Evolutionary conservation across 2,113 vertebrate species (phyloP).

Genomic region (Ammodytes dubius): DNA sequence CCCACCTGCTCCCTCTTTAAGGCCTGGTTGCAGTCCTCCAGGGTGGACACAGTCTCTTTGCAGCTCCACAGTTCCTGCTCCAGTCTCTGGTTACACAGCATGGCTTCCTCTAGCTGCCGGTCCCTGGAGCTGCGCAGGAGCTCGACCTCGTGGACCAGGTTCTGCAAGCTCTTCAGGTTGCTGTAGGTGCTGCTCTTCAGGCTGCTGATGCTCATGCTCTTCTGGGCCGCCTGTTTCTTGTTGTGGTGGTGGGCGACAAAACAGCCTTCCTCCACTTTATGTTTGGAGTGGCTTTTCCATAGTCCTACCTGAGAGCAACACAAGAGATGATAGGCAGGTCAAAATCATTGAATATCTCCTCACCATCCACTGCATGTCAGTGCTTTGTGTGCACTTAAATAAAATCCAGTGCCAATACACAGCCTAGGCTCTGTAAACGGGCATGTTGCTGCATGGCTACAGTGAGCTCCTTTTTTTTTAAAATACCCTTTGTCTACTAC

Average conservation of each 20-base stretch:
- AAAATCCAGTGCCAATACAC: too few relatives aligned
- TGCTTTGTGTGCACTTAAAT: too few relatives aligned
- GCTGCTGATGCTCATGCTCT: conserved; percentile 40
- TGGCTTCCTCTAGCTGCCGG: conserved; percentile 86
- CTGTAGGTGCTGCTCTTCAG: conserved; percentile 51
- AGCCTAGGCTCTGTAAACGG: too few relatives aligned
- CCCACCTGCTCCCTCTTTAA: conserved; percentile 89
- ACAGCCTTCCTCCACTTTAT: conserved; percentile 81
- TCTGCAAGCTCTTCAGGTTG: conserved; percentile 81
- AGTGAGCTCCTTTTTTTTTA: too few relatives aligned
- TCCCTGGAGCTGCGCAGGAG: conserved; percentile 85
- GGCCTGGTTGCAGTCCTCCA: conserved; percentile 88
- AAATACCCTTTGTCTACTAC: too few relatives aligned
- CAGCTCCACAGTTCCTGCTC: conserved; percentile 88
- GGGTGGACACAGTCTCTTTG: conserved; percentile 79
- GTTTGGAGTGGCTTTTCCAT: conserved; percentile 89
- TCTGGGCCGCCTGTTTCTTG: conserved; percentile 64
- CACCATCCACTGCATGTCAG: too few relatives aligned
- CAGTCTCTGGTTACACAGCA: conserved; percentile 86
- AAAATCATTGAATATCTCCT: too few relatives aligned
- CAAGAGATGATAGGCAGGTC: too few relatives aligned
- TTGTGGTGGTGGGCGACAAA: conserved; percentile 72
- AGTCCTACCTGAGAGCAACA: conserved; percentile 88
- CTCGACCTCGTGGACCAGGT: conserved; percentile 86
- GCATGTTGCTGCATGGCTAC: too few relatives aligned